Percentiles rank a stretch among this genome's conserved stretches.
Conservation (phyloP, 1,140 invertebrate genomes). For the Metaphire vulgaris region DNA sequence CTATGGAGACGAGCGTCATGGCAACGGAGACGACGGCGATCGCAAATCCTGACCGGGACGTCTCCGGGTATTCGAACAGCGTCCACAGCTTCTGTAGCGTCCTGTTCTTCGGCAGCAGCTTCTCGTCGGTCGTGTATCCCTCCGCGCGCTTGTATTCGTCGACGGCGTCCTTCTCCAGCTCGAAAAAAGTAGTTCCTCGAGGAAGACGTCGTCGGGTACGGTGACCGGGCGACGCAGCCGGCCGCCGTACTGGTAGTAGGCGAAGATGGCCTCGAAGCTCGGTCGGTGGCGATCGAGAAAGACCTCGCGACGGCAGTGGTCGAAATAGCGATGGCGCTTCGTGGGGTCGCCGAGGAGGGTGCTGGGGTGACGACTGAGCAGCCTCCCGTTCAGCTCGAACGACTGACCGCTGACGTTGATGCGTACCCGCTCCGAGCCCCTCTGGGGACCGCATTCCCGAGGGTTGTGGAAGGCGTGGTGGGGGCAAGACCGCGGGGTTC, state of each 20-base stretch:
- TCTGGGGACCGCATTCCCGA: too few relatives aligned
- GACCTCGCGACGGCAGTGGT: conserved; percentile 46
- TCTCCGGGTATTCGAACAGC: too few relatives aligned
- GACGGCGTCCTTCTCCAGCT: conserved; percentile 46
- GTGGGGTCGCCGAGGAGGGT: conserved; percentile 55
- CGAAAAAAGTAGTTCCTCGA: conserved; percentile 50
- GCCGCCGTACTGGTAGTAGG: conserved; percentile 94
- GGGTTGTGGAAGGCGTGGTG: too few relatives aligned
- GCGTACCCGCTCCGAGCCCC: conserved; percentile 73
- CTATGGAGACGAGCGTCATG: too few relatives aligned
- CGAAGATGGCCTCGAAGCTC: conserved; percentile 79
- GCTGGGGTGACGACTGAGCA: conserved; percentile 95
- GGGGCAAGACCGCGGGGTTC: too few relatives aligned
- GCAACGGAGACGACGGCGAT: conserved; percentile 47
- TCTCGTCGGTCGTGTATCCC: conserved; percentile 45
- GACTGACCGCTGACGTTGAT: conserved; percentile 97
- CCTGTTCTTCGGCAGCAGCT: conserved; percentile 41
- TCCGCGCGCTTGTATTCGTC: conserved; percentile 47
- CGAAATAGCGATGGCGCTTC: conserved; percentile 47
- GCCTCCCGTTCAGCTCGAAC: conserved; percentile 95
- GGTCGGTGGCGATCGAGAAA: conserved; percentile 85
- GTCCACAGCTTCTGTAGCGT: conserved; percentile 47
- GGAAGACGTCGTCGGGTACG: conserved; percentile 50
- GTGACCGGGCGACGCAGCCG: too few relatives aligned
- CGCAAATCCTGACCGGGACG: conserved; percentile 43